Evolutionary conservation across 2,888 invertebrate species (phyloP).

Genomic region (Junonia oenone): DNA sequence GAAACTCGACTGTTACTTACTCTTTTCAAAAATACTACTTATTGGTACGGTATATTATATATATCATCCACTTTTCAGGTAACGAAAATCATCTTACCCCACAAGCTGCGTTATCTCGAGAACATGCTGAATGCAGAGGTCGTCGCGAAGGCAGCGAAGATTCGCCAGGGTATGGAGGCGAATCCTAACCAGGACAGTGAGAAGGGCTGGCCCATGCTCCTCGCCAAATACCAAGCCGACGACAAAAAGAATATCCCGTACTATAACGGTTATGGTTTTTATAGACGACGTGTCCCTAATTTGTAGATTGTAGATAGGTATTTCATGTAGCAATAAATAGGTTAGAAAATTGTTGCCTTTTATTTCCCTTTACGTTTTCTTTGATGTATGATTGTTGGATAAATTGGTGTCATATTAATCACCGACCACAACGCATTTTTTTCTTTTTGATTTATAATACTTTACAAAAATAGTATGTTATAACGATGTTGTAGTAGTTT

Average conservation of each 20-base stretch:
- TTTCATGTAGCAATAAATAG: no score
- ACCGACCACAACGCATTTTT: no score
- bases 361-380: no score
- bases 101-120: constrained; percentile 65
- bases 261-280: constrained; percentile 35
- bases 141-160: constrained; percentile 63
- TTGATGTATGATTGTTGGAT: no score
- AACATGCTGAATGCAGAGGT: constrained; percentile 70
- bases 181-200: constrained; percentile 59
- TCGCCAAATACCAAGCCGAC: constrained; percentile 57
- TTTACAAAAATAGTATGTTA: no score
- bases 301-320: no score
- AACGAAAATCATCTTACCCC: constrained; percentile 65
- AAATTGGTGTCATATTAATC: no score
- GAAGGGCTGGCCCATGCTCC: constrained; percentile 59
- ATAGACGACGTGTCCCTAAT: constrained; percentile 44
- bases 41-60: no score
- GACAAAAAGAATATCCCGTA: constrained; percentile 38
- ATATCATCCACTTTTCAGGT: constrained; percentile 41
- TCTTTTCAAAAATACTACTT: no score
- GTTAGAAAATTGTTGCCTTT: neutral
- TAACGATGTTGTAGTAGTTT: no score
- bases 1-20: no score
- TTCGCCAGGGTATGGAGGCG: constrained; percentile 57
- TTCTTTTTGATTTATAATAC: no score